Base-by-base conservation (phyloP, 2,888 invertebrate species). In the Herminia tarsipennalis region DNA sequence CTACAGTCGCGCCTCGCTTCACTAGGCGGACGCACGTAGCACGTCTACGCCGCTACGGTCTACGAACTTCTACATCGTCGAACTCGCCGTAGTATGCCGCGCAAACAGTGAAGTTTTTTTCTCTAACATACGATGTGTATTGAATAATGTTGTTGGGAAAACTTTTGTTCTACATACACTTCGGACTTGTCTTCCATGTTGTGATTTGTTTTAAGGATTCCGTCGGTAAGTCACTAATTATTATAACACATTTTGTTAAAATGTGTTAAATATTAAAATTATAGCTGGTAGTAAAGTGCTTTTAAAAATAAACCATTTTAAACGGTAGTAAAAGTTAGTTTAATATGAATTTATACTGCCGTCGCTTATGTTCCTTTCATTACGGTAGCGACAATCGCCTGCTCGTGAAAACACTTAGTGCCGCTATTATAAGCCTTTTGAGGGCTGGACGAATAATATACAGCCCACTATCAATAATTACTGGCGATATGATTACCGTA, bases 171-270 rank as follows among this genome's bases (percentile, higher is more conserved):
- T 91, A 83, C 77, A 72, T 88, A 83, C 86, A 90, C 66, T 90
- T 91, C 65, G 91, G 90, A 89, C 90, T 91, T 70, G 88, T 90
- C 87, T 90, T 91, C 84, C 89, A 90, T 73, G 83, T 88, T 79
- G 91, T 88, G 81, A 91, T 90, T 81, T 90, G 91, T 80, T 89
- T 89, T 82, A 89, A 90, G 81, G 90, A 91, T 77, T 78, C 81
- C 56, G 81, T 86, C 49, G 91, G 90, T 89, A 83, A 88, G 91
- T 68, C 66, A 30, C 12, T 32, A 22, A 24, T 4, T 6, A 32
- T 17, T 18, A 3, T 5, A 8, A 8, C n/a, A 17, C 8, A 39
- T 32, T n/a, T 39, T 54, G 46, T 56, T 25, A 45, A 54, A 29
- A 9, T n/a, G 1, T 5, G 0, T 4, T 29, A 20, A 21, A 5